Conservation (phyloP, 2,888 invertebrate genomes). For the Tupiocoris notatus region DNA sequence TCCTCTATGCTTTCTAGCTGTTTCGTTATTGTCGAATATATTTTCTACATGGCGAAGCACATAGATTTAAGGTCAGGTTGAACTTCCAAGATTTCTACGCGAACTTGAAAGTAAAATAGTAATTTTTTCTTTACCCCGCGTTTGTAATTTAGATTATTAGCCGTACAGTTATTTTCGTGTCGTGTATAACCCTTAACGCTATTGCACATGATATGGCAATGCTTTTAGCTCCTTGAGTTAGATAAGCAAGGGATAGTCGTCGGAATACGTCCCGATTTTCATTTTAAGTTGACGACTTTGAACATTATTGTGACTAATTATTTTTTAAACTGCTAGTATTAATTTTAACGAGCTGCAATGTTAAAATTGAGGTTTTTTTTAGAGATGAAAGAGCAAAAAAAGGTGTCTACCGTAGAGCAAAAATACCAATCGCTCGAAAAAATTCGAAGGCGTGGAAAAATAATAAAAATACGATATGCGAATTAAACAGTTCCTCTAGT, state of each 20-base stretch:
- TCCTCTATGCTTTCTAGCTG: neutral
- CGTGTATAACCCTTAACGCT: neutral
- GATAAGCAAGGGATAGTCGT: constrained; percentile 10
- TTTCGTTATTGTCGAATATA: neutral
- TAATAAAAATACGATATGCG: too few species aligned
- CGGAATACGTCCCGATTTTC: neutral
- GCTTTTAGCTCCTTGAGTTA: constrained; percentile 17
- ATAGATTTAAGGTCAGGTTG: neutral
- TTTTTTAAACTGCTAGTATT: too few species aligned
- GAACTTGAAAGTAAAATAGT: too few species aligned
- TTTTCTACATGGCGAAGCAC: neutral
- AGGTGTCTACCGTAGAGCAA: too few species aligned
- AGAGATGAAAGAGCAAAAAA: neutral
- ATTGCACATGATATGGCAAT: neutral
- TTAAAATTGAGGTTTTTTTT: neutral
- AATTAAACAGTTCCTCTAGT: too few species aligned
- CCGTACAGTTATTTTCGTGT: neutral
- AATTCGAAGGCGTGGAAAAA: too few species aligned
- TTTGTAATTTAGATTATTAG: neutral
- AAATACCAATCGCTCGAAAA: too few species aligned
- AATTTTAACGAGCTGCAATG: neutral
- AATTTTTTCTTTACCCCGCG: neutral
- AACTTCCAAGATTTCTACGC: too few species aligned
- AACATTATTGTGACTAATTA: too few species aligned
- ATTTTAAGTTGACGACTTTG: too few species aligned